phyloP scores from a whole-genome alignment of 2,113 vertebrate genomes.

The Neolamprologus longior region DNA sequence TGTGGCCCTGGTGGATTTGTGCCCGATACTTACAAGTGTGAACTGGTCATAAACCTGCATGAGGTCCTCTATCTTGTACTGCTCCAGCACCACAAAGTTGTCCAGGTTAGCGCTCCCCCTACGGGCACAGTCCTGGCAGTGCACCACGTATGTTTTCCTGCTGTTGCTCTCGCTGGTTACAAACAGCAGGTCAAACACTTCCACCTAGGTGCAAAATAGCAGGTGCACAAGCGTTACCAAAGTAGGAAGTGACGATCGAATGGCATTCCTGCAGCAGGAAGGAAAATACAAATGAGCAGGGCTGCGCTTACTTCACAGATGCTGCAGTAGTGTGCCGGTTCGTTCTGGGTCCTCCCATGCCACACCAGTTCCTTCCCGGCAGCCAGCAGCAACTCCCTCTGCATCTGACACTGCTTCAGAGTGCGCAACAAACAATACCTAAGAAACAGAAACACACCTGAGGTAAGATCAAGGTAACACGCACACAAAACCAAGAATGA shows the following conservation, averaged over 20 bases:
- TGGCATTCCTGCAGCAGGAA: neutral
- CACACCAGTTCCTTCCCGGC: constrained; percentile 90
- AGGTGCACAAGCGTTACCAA: neutral
- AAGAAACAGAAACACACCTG: neutral
- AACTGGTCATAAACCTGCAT: constrained; percentile 98
- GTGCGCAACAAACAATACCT: constrained; percentile 98
- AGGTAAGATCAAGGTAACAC: neutral
- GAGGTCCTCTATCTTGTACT: constrained; percentile 96
- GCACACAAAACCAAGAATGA: neutral
- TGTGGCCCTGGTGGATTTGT: neutral
- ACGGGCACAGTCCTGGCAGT: constrained; percentile 97
- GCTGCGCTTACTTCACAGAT: constrained; percentile 79
- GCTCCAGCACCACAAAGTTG: constrained; percentile 97
- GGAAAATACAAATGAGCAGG: neutral
- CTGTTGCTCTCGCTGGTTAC: constrained; percentile 93
- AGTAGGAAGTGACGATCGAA: neutral
- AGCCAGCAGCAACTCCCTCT: constrained; percentile 86
- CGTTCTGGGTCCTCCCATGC: constrained; percentile 82
- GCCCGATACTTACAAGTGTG: constrained; percentile 88
- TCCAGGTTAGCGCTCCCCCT: constrained; percentile 89
- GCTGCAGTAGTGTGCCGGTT: constrained; percentile 97
- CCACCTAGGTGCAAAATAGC: constrained; percentile 73
- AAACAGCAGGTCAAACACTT: constrained; percentile 97
- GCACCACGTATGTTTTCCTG: constrained; percentile 76
- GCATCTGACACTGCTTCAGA: constrained; percentile 92